A percentile compares a stretch with the other conserved stretches of the same genome.
Evolutionary conservation across 1,140 invertebrate species (phyloP).

Genomic region (Hycleus cichorii): DNA sequence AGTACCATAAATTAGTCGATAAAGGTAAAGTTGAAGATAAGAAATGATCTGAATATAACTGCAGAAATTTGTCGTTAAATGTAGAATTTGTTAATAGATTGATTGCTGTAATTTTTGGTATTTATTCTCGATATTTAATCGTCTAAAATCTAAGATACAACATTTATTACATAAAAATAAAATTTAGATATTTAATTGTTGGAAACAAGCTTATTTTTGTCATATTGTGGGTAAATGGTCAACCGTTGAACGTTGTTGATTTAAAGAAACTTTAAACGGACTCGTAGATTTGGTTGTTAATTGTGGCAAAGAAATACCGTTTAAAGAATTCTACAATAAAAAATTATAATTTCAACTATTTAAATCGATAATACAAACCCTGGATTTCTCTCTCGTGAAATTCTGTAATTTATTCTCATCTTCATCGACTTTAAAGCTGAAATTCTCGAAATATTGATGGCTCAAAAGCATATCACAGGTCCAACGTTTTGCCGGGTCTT

Average conservation of each 20-base stretch:
- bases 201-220: conserved; percentile 41
- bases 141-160: conserved; percentile 3
- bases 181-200: conserved; percentile 6
- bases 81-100: neutral
- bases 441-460: conserved; percentile 84
- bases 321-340: conserved; percentile 47
- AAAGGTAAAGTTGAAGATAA: neutral
- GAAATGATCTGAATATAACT: conserved; percentile 10
- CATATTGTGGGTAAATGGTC: conserved; percentile 66
- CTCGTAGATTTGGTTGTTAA: conserved; percentile 45
- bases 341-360: conserved; percentile 9
- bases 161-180: neutral
- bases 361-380: conserved; percentile 41
- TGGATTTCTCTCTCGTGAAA: conserved; percentile 51
- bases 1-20: conserved; percentile 1
- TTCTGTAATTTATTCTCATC: conserved; percentile 64
- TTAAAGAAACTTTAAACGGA: conserved; percentile 43
- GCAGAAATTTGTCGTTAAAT: neutral
- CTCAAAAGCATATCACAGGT: conserved; percentile 83
- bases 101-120: conserved; percentile 3
- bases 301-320: conserved; percentile 56
- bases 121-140: conserved; percentile 2
- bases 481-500: conserved; percentile 86
- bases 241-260: conserved; percentile 52
- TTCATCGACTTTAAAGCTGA: conserved; percentile 66